Evolutionary conservation across 35 echinoderm and acorn worm genomes (phyloP).

Genomic region (Chiridota heheva): DNA sequence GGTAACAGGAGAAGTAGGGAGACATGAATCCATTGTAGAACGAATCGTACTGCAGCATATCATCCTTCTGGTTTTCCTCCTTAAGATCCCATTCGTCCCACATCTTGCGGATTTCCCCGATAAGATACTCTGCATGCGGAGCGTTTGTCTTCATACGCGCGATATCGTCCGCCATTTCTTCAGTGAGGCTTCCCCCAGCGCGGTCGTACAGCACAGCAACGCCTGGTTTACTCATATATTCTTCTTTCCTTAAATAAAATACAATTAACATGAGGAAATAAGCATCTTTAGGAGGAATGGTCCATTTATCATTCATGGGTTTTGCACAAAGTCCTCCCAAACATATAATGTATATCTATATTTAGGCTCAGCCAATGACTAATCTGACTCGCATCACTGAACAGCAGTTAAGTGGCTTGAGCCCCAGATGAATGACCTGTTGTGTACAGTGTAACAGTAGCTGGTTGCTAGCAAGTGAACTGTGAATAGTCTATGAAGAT

Average conservation of each 20-base stretch:
- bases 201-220: conserved; percentile 47
- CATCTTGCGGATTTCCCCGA: conserved; percentile 17
- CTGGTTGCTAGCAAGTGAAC: too few species aligned
- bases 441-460: too few species aligned
- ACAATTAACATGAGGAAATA: too few species aligned
- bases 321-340: too few species aligned
- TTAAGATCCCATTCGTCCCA: conserved; percentile 64
- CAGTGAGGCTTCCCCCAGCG: conserved; percentile 46
- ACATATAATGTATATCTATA: too few species aligned
- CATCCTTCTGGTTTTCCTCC: conserved; percentile 25
- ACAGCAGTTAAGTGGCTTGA: too few species aligned
- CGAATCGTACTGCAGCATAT: conserved; percentile 41
- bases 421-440: too few species aligned
- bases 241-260: conserved; percentile 51
- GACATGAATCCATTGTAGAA: conserved; percentile 72
- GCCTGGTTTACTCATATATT: conserved; percentile 53
- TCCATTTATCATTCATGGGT: too few species aligned
- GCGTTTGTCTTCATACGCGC: background rate
- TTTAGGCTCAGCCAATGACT: too few species aligned
- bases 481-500: too few species aligned
- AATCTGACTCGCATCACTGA: too few species aligned
- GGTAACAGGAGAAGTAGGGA: conserved; percentile 56
- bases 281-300: too few species aligned
- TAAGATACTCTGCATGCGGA: conserved; percentile 20
- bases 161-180: conserved; percentile 42